phyloP scores from a whole-genome alignment of 2,888 invertebrate genomes.

The Yponomeuta cagnagella region DNA sequence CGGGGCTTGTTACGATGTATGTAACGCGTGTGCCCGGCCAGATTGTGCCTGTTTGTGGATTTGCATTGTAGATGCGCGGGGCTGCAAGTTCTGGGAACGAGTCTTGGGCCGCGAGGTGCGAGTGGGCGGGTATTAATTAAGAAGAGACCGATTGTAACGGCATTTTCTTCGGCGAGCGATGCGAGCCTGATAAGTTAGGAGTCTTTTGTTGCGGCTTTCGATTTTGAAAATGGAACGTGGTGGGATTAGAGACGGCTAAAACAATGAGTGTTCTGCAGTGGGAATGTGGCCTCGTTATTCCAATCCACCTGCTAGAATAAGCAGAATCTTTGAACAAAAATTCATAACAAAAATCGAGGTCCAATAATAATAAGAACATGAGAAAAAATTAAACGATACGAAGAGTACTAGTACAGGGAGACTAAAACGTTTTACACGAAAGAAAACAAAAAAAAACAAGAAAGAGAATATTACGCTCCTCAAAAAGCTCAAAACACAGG shows the following conservation, averaged over 20 bases:
- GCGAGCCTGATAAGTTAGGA: constrained; percentile 44
- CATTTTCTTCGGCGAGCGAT: constrained; percentile 34
- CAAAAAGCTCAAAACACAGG: neutral
- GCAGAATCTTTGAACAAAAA: too few relatives aligned
- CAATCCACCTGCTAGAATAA: too few relatives aligned
- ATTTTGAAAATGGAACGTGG: neutral
- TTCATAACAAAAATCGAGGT: too few relatives aligned
- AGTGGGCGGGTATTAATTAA: constrained; percentile 69
- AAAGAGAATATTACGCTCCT: neutral
- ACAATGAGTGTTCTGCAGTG: neutral
- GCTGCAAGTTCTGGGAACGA: constrained; percentile 44
- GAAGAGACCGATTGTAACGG: constrained; percentile 50
- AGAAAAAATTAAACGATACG: neutral
- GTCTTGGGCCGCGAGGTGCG: constrained; percentile 37
- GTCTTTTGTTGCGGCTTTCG: constrained; percentile 33
- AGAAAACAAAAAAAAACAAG: neutral
- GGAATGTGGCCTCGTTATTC: neutral
- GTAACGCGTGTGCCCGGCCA: constrained; percentile 47
- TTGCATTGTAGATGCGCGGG: constrained; percentile 66
- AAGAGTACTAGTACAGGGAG: neutral
- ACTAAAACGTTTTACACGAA: neutral
- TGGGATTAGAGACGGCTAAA: neutral
- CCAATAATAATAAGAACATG: neutral
- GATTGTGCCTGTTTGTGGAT: constrained; percentile 58
- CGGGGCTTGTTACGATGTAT: constrained; percentile 39